A percentile compares a stretch with the other conserved stretches of the same genome.
Evolutionary conservation across 2,888 invertebrate genomes (phyloP).

Genomic region (Temnothorax ravouxi): DNA sequence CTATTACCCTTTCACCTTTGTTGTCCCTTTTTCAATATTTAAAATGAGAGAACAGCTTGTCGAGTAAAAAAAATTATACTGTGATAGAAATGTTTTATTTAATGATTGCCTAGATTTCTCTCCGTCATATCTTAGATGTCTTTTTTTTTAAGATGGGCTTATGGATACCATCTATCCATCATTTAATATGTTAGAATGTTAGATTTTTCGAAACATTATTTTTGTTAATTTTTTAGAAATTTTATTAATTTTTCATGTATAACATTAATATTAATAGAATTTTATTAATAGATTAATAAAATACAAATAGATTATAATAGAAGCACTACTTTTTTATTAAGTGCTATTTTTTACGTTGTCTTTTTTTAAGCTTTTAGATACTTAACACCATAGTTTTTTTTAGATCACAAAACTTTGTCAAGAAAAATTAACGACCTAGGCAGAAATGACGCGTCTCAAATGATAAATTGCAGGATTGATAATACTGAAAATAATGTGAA

Average conservation of each 20-base stretch:
- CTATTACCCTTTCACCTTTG: conserved; percentile 60
- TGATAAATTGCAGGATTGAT: neutral
- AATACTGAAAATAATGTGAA: neutral
- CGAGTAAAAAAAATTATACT: conserved; percentile 70
- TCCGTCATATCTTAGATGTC: neutral
- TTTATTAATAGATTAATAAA: no score
- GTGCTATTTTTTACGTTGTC: no score
- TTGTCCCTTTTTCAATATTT: conserved; percentile 60
- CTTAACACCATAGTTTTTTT: neutral
- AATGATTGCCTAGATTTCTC: conserved; percentile 20
- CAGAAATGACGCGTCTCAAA: neutral
- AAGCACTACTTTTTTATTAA: neutral
- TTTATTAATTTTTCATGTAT: no score
- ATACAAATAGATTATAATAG: neutral
- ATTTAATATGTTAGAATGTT: neutral
- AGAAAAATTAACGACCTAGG: neutral
- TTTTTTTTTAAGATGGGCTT: neutral
- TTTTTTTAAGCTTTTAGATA: no score
- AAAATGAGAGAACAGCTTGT: conserved; percentile 64
- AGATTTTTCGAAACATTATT: neutral
- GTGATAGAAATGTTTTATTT: conserved; percentile 67
- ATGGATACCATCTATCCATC: neutral
- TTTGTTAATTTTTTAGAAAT: conserved; percentile 1
- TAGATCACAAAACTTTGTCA: neutral
- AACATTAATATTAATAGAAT: neutral